These are phyloP conservation scores for Elymnias hypermnestra DNA, from an alignment of 1,140 invertebrate genomes.

Conservation along the genomic window DNA sequence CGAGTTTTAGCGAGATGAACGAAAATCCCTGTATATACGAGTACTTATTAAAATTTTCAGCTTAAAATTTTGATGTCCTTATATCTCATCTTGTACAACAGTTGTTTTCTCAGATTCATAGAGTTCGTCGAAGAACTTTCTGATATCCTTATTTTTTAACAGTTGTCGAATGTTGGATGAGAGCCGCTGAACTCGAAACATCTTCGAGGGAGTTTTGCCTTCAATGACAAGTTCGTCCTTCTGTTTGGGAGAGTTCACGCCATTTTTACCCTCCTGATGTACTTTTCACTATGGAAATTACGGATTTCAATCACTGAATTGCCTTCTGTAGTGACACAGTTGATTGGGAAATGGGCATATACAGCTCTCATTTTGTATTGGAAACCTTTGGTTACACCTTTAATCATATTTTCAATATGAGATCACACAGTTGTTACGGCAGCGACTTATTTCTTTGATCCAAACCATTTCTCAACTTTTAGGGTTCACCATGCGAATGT, in stretches of 20 bases:
- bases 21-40: too few species aligned
- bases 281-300: slow-evolving; percentile 99
- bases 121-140: slow-evolving; percentile 99
- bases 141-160: slow-evolving; percentile 99
- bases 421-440: slow-evolving; percentile 98
- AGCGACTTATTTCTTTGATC: slow-evolving; percentile 97
- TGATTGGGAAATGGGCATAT: slow-evolving; percentile 99
- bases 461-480: slow-evolving; percentile 99
- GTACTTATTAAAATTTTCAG: too few species aligned
- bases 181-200: slow-evolving; percentile 98
- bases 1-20: too few species aligned
- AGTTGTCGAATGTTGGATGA: slow-evolving; percentile 98
- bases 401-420: slow-evolving; percentile 99
- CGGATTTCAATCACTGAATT: slow-evolving; percentile 96
- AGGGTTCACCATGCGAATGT: slow-evolving; percentile 91
- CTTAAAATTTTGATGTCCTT: slow-evolving; percentile 58
- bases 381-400: slow-evolving; percentile 95
- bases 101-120: slow-evolving; percentile 99
- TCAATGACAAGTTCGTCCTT: slow-evolving; percentile 99
- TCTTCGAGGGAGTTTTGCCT: slow-evolving; percentile 98
- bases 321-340: slow-evolving; percentile 96
- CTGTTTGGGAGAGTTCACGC: slow-evolving; percentile 93
- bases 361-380: slow-evolving; percentile 99
- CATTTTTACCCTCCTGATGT: slow-evolving; percentile 96
- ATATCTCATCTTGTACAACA: slow-evolving; percentile 86